phyloP scores from a whole-genome alignment of 92 coral and sea anemone genomes.

The Epizoanthus fatuus region DNA sequence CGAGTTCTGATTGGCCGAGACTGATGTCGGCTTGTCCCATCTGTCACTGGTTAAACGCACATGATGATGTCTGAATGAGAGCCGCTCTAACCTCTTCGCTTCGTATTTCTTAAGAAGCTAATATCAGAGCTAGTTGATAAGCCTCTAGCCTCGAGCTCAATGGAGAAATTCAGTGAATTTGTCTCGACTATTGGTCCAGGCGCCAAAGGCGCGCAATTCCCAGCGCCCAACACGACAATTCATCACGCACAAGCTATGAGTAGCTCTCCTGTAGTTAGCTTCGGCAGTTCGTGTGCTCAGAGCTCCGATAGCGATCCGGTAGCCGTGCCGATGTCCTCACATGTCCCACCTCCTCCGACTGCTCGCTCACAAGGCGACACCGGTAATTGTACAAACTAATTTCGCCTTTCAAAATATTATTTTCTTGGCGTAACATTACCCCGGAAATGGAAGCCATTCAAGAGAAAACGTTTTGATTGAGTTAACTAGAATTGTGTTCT shows the following conservation, averaged over 20 bases:
- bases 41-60: slow-evolving; percentile 52
- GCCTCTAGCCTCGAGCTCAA: slow-evolving; percentile 53
- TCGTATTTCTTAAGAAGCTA: slow-evolving; percentile 43
- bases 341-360: slow-evolving; percentile 43
- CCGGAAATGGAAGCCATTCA: slow-evolving; percentile 49
- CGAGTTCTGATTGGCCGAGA: slow-evolving; percentile 48
- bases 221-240: slow-evolving; percentile 64
- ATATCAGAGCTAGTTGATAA: slow-evolving; percentile 46
- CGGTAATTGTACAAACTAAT: slow-evolving; percentile 45
- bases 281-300: slow-evolving; percentile 40
- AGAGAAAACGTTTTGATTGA: slow-evolving; percentile 59
- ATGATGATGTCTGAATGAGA: slow-evolving; percentile 62
- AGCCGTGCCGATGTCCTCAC: slow-evolving; percentile 37
- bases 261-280: slow-evolving; percentile 40
- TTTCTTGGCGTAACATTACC: slow-evolving; percentile 42
- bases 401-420: slow-evolving; percentile 29
- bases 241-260: slow-evolving; percentile 64
- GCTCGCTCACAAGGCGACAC: slow-evolving; percentile 61
- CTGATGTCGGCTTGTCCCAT: slow-evolving; percentile 55
- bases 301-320: slow-evolving; percentile 57
- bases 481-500: slow-evolving; percentile 44
- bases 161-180: slow-evolving; percentile 96
- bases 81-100: slow-evolving; percentile 1
- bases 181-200: slow-evolving; percentile 83
- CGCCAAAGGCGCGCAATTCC: slow-evolving; percentile 56